phyloP scores from a whole-genome alignment of 2,113 vertebrate genomes.

The Rhodinocichla rosea region DNA sequence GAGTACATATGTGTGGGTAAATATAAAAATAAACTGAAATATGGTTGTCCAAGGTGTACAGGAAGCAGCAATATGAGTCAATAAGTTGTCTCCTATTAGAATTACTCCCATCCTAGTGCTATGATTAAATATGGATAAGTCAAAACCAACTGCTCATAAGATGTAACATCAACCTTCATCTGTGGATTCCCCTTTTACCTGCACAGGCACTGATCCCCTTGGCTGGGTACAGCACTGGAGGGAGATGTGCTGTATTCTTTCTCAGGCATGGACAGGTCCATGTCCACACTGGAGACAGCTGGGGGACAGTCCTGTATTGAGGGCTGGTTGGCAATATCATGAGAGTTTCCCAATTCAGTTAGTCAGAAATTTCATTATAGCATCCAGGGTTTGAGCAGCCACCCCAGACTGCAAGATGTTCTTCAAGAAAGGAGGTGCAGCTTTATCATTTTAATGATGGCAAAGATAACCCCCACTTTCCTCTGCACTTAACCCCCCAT shows the following conservation, averaged over 20 bases:
- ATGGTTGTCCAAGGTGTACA: background rate
- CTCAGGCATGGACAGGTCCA: rapidly evolving
- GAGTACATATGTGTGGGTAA: background rate
- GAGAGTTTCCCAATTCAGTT: background rate
- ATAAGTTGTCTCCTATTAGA: background rate
- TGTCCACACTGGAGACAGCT: background rate
- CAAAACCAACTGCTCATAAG: background rate
- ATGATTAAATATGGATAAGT: background rate
- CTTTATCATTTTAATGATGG: background rate
- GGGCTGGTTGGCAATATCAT: background rate
- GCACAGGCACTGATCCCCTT: background rate
- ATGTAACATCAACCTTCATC: background rate
- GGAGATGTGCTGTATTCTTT: background rate
- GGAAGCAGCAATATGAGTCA: background rate
- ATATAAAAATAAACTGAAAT: background rate
- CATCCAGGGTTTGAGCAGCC: background rate
- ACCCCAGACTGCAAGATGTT: background rate
- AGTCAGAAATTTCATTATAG: background rate
- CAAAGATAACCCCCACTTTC: background rate
- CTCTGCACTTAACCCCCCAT: background rate
- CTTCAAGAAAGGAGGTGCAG: background rate
- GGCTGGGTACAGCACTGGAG: background rate
- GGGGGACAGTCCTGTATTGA: background rate
- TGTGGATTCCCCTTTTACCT: background rate
- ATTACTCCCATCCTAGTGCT: background rate